These are phyloP conservation scores for Setophaga coronata DNA, from an alignment of 2,113 vertebrate species.

Conservation along the genomic window DNA sequence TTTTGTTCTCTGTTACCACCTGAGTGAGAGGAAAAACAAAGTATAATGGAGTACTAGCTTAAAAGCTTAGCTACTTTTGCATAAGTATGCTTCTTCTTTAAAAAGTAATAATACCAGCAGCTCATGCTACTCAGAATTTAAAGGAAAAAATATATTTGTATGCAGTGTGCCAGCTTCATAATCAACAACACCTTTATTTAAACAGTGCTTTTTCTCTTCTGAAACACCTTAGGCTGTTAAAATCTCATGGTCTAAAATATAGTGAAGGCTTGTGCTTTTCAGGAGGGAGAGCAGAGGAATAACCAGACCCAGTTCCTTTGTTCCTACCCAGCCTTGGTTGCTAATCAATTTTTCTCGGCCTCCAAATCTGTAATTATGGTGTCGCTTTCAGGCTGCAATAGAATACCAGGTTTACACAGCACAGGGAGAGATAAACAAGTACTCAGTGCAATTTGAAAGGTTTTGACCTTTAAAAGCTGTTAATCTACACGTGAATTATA, in stretches of 20 bases:
- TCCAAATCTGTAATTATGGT: conserved; percentile 65
- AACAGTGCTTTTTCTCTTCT: background rate
- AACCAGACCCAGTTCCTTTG: conserved; percentile 4
- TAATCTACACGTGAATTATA: conserved; percentile 65
- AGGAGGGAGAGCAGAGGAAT: background rate
- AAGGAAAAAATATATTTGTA: background rate
- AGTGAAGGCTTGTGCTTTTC: background rate
- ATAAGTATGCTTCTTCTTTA: background rate
- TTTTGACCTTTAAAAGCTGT: conserved; percentile 70
- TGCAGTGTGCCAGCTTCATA: background rate
- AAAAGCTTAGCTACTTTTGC: conserved; percentile 1
- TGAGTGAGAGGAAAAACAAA: background rate
- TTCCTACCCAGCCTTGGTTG: background rate
- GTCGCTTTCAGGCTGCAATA: conserved; percentile 60
- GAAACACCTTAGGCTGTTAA: background rate
- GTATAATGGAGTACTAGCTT: background rate
- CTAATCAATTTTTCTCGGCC: conserved; percentile 42
- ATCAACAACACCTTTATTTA: background rate
- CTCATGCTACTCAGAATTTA: background rate
- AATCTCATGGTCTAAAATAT: background rate
- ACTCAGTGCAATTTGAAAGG: conserved; percentile 61
- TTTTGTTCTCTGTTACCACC: background rate
- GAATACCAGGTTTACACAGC: conserved; percentile 67
- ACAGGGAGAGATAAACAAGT: conserved; percentile 66
- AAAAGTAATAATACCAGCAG: background rate